A percentile compares a stretch with the other conserved stretches of the same genome.
Conservation (phyloP, 2,888 invertebrate genomes). For the Punctoribates punctum region DNA sequence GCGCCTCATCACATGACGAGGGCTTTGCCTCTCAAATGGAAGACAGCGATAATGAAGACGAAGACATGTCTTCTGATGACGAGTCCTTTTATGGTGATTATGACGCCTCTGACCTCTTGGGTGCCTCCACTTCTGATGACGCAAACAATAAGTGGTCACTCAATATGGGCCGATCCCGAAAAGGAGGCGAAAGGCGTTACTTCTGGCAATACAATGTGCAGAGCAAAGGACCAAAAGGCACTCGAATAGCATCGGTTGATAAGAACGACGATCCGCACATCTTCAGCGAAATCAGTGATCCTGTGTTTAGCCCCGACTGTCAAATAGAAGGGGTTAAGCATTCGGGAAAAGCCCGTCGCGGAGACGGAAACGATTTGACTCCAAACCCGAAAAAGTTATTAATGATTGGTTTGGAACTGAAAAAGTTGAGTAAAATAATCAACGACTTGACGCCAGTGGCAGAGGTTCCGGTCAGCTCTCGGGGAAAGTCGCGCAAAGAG, state of each 20-base stretch:
- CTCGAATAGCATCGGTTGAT: constrained; percentile 49
- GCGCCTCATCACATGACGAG: constrained; percentile 70
- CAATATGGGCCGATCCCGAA: constrained; percentile 45
- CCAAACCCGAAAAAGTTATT: constrained; percentile 89
- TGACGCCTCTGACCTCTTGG: constrained; percentile 45
- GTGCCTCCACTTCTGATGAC: constrained; percentile 48
- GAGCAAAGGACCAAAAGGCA: constrained; percentile 96
- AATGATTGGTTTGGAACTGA: constrained; percentile 84
- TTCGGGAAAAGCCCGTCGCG: constrained; percentile 80
- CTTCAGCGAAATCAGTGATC: constrained; percentile 72
- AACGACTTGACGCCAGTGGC: constrained; percentile 94
- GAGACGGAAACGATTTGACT: constrained; percentile 94
- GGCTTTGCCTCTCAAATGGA: constrained; percentile 66
- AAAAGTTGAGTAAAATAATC: constrained; percentile 82
- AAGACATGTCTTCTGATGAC: constrained; percentile 53
- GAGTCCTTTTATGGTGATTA: constrained; percentile 46
- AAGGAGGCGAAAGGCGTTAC: constrained; percentile 62
- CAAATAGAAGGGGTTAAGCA: constrained; percentile 65
- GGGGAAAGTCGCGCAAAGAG: constrained; percentile 91
- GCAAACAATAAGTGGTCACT: constrained; percentile 59
- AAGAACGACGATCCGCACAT: constrained; percentile 81
- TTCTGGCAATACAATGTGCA: constrained; percentile 99
- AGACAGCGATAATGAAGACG: constrained; percentile 69
- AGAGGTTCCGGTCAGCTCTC: constrained; percentile 80
- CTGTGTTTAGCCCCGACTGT: constrained; percentile 90